Conservation (phyloP, 2,888 invertebrate genomes). For the Trachelus iudaicus region DNA sequence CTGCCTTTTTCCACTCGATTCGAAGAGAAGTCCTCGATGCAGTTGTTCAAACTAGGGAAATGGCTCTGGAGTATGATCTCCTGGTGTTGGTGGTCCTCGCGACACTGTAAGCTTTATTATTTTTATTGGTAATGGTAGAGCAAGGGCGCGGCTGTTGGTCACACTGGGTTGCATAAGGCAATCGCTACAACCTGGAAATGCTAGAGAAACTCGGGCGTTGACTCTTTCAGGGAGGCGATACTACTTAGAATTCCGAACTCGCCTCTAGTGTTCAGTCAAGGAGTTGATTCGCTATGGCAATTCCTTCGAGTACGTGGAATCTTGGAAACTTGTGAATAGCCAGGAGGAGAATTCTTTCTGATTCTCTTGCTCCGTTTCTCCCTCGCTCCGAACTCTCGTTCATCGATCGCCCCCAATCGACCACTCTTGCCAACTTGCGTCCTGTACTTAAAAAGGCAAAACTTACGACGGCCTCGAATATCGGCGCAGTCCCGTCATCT, state of each 20-base stretch:
- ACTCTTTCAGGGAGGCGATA: constrained; percentile 29
- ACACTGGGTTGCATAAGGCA: constrained; percentile 60
- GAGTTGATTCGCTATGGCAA: not conserved
- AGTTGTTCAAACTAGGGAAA: not conserved
- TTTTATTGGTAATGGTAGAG: constrained; percentile 25
- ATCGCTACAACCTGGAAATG: constrained; percentile 7
- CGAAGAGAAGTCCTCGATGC: not conserved
- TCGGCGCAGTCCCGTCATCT: not conserved
- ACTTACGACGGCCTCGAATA: not conserved
- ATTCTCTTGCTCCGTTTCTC: too few relatives aligned
- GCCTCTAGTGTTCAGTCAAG: not conserved
- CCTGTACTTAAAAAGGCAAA: constrained; percentile 40
- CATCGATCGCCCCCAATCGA: constrained; percentile 64
- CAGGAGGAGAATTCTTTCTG: not conserved
- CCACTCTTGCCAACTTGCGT: constrained; percentile 52
- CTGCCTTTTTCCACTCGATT: not conserved
- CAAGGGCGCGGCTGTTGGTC: constrained; percentile 43
- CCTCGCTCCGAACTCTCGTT: constrained; percentile 48
- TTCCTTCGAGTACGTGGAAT: not conserved
- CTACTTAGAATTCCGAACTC: not conserved
- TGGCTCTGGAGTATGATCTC: not conserved
- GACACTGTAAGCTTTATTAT: not conserved
- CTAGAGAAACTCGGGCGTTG: constrained; percentile 47
- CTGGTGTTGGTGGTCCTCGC: not conserved
- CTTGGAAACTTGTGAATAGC: not conserved